Evolutionary conservation across 2,888 invertebrate genomes (phyloP).

Genomic region (Boloria selene): DNA sequence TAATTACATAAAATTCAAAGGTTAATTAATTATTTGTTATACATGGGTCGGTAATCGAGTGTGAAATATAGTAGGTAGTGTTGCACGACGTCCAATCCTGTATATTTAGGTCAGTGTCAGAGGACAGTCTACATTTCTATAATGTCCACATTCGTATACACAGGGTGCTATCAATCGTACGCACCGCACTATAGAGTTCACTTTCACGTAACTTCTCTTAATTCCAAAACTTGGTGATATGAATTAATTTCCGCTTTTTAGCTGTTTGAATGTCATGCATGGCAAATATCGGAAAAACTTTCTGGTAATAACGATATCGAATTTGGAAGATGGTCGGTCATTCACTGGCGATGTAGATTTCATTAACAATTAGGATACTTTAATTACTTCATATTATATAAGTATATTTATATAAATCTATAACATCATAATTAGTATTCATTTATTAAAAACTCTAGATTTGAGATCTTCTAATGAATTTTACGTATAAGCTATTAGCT

Average conservation of each 20-base stretch:
- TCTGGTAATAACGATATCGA: slow-evolving; percentile 39
- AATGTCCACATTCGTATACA: slow-evolving; percentile 46
- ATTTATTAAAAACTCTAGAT: slow-evolving; percentile 8
- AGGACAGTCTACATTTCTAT: slow-evolving; percentile 60
- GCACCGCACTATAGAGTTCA: slow-evolving; percentile 54
- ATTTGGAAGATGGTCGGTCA: slow-evolving; percentile 41
- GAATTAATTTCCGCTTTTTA: slow-evolving; percentile 45
- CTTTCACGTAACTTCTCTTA: slow-evolving; percentile 45
- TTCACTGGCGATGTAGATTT: slow-evolving; percentile 38
- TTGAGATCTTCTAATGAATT: background rate
- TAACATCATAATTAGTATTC: background rate
- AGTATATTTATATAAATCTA: no score
- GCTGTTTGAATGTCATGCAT: slow-evolving; percentile 43
- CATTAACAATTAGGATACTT: no score
- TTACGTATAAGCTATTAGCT: background rate
- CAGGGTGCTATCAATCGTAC: slow-evolving; percentile 59
- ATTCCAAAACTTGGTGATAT: slow-evolving; percentile 43
- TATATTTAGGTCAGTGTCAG: slow-evolving; percentile 77
- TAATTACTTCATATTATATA: background rate
- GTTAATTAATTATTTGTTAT: slow-evolving; percentile 3
- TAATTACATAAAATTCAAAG: slow-evolving; percentile 1
- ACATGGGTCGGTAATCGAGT: slow-evolving; percentile 18
- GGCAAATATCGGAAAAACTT: slow-evolving; percentile 44
- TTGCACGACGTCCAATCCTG: slow-evolving; percentile 40
- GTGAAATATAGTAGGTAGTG: slow-evolving; percentile 30